Conservation (phyloP, 2,888 invertebrate species). For the Amphimallon solstitiale region DNA sequence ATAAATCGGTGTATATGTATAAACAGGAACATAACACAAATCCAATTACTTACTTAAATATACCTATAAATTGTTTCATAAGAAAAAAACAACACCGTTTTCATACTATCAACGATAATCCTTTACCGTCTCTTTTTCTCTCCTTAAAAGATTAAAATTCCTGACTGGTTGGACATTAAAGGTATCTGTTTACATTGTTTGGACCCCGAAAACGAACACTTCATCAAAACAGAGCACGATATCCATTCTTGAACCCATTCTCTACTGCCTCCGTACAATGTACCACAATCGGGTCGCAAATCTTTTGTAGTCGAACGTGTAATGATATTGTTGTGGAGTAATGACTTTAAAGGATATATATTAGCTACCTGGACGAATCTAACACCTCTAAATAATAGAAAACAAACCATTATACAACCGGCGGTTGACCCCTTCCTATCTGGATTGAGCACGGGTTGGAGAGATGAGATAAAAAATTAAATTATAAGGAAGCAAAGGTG, state of each 20-base stretch:
- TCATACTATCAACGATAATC: no score
- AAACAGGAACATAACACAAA: no score
- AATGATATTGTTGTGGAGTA: slow-evolving; percentile 51
- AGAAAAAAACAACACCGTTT: no score
- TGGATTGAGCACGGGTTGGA: no score
- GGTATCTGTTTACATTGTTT: slow-evolving; percentile 30
- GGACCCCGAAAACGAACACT: slow-evolving; percentile 6
- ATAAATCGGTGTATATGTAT: no score
- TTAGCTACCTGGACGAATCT: slow-evolving; percentile 21
- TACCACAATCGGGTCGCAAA: slow-evolving; percentile 28
- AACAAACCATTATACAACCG: neutral
- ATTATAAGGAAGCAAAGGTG: no score
- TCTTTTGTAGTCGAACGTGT: slow-evolving; percentile 55
- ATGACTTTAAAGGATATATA: slow-evolving; percentile 33
- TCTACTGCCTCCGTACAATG: neutral
- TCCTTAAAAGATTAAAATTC: no score
- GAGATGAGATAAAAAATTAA: no score
- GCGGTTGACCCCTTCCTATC: no score
- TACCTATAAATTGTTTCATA: no score
- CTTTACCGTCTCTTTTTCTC: no score
- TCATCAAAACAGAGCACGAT: slow-evolving; percentile 15
- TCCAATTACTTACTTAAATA: no score
- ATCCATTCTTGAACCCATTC: slow-evolving; percentile 14
- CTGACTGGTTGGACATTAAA: neutral
- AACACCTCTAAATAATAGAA: slow-evolving; percentile 24